These are phyloP conservation scores for Arnoldichthys spilopterus DNA, from an alignment of 2,797 vertebrate species.

Conservation along the genomic window DNA sequence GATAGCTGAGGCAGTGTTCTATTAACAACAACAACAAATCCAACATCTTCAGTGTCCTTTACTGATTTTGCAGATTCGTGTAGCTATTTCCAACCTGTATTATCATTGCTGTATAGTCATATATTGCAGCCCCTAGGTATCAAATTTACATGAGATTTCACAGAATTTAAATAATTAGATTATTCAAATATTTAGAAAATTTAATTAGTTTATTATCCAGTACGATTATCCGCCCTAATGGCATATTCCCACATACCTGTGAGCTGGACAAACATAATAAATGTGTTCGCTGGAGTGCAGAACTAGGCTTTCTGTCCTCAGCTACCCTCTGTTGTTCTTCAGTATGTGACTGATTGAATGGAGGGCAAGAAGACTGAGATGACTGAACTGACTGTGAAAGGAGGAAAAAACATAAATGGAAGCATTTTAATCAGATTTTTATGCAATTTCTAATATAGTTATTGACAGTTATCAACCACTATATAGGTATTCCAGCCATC, in stretches of 20 bases:
- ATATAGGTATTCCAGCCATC: background rate
- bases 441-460: background rate
- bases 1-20: conserved; percentile 58
- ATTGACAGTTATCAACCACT: background rate
- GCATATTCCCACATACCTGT: conserved; percentile 63
- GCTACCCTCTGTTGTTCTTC: conserved; percentile 46
- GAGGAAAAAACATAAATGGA: background rate
- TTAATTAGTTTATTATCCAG: background rate
- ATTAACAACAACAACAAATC: conserved; percentile 18
- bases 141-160: background rate
- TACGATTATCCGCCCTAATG: background rate
- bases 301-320: conserved; percentile 47
- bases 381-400: conserved; percentile 49
- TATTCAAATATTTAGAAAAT: too few relatives aligned
- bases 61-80: background rate
- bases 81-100: background rate
- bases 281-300: conserved; percentile 57
- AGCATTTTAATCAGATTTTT: background rate
- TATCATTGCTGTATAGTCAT: background rate
- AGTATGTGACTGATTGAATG: conserved; percentile 44
- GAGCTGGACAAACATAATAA: conserved; percentile 46
- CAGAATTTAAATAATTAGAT: background rate
- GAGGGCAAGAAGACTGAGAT: conserved; percentile 47
- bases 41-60: background rate
- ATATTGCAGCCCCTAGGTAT: background rate